phyloP scores from a whole-genome alignment of 2,797 vertebrate genomes.

The Pipistrellus kuhlii region DNA sequence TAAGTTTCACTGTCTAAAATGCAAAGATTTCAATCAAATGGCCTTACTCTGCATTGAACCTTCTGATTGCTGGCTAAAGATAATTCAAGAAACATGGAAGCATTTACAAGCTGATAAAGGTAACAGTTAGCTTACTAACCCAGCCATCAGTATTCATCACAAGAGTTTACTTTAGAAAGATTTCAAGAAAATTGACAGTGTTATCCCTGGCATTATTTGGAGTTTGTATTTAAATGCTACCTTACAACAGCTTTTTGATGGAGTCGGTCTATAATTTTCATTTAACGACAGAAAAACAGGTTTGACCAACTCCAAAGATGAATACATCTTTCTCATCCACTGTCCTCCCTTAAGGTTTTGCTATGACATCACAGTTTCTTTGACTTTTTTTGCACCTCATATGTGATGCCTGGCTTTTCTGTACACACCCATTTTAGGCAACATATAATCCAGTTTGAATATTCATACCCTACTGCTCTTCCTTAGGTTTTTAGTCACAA shows the following conservation, averaged over 20 bases:
- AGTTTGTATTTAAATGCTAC: not conserved
- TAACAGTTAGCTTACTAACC: not conserved
- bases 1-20: not conserved
- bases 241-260: not conserved
- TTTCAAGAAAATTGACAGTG: not conserved
- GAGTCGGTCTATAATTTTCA: not conserved
- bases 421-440: not conserved
- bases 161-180: not conserved
- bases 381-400: not conserved
- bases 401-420: not conserved
- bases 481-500: not conserved
- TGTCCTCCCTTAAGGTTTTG: not conserved
- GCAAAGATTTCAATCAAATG: slow-evolving; percentile 15
- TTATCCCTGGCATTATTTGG: not conserved
- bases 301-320: not conserved
- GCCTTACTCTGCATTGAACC: not conserved
- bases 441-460: not conserved
- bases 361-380: not conserved
- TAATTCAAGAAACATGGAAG: not conserved
- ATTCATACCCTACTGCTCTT: not conserved
- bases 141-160: not conserved
- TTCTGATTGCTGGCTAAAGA: slow-evolving; percentile 24
- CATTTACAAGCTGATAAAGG: not conserved
- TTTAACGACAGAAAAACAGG: not conserved
- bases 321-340: not conserved